A percentile compares a stretch with the other conserved stretches of the same genome.
Conservation (phyloP, 2,888 invertebrate species). For the Fabriciana adippe region DNA sequence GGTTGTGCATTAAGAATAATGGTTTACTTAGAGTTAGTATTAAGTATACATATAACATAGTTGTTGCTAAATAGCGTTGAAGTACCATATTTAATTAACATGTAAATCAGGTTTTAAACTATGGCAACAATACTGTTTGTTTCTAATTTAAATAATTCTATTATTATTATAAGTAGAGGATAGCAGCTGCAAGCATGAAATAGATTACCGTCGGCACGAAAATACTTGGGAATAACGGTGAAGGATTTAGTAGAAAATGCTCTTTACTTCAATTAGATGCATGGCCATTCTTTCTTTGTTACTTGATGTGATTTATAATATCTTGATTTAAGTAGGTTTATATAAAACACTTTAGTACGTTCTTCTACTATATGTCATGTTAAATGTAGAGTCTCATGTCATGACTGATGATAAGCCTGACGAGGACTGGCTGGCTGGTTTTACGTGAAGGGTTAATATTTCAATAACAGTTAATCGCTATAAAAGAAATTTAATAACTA, state of each 20-base stretch:
- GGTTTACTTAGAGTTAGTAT: no score
- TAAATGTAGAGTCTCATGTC: no score
- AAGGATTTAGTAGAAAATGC: conserved; percentile 14
- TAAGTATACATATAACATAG: no score
- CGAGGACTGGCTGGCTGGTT: no score
- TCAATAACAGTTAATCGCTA: no score
- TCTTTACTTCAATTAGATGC: not conserved
- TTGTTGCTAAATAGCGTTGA: not conserved
- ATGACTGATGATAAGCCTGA: no score
- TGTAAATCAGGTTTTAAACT: conserved; percentile 9
- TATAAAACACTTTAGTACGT: no score
- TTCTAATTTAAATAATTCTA: conserved; percentile 35
- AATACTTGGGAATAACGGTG: conserved; percentile 21
- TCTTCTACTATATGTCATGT: no score
- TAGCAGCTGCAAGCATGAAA: conserved; percentile 29
- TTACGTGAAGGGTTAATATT: no score
- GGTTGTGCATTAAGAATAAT: no score
- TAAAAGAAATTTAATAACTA: no score
- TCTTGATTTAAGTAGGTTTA: not conserved
- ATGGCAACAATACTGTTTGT: conserved; percentile 21
- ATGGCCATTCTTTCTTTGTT: not conserved
- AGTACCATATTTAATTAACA: not conserved
- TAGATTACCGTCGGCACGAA: conserved; percentile 28
- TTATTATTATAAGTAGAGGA: conserved; percentile 38
- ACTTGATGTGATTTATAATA: not conserved